These are phyloP conservation scores for Aviceda subcristata DNA, from an alignment of 2,113 vertebrate genomes.

Conservation along the genomic window DNA sequence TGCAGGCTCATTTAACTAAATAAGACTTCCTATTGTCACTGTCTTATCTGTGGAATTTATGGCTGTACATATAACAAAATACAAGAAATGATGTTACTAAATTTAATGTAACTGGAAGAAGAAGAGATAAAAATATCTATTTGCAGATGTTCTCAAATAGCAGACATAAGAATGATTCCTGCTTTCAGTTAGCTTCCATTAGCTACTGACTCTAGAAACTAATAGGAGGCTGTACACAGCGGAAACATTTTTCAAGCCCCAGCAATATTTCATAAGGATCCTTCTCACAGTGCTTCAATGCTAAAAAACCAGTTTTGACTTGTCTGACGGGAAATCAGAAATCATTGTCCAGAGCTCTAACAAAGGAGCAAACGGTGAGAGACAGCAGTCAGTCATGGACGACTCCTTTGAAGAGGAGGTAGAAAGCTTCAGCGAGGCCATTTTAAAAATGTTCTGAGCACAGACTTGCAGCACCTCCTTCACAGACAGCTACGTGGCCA, in stretches of 20 bases:
- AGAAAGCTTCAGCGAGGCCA: neutral
- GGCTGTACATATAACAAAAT: neutral
- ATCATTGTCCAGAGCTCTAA: neutral
- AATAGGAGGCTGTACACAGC: neutral
- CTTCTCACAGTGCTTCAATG: neutral
- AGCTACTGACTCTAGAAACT: neutral
- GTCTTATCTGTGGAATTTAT: neutral
- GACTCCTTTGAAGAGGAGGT: neutral
- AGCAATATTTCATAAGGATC: neutral
- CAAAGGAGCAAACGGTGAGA: neutral
- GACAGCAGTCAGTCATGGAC: neutral
- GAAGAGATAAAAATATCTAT: slow-evolving; percentile 34
- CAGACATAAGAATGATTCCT: neutral
- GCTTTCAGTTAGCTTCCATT: neutral
- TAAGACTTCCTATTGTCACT: neutral
- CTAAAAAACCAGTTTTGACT: neutral
- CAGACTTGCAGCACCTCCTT: neutral
- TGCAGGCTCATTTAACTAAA: neutral
- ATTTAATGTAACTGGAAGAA: neutral
- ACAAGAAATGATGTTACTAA: slow-evolving; percentile 5
- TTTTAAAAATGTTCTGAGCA: neutral
- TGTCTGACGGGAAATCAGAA: neutral
- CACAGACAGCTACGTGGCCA: rapidly evolving
- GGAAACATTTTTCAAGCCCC: neutral
- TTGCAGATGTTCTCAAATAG: slow-evolving; percentile 15